Evolutionary conservation across 2,113 vertebrate genomes (phyloP), one percentile per base, ranked within the genome.

Genomic region (Hippolais icterina): DNA sequence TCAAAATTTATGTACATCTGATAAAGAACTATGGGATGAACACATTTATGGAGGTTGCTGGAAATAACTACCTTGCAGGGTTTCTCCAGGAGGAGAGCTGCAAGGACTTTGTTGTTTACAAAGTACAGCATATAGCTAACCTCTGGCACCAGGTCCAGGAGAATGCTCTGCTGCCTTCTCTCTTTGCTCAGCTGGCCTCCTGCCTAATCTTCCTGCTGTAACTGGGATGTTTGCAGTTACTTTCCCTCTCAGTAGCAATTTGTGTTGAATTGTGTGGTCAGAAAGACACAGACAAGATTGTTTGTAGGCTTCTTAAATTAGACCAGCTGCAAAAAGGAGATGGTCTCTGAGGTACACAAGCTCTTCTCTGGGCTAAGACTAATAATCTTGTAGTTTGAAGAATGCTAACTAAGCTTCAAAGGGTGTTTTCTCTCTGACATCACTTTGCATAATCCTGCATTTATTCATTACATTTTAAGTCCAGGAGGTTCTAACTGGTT

Each of bases 141-240:
- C 59, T 44, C 46, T 66, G 54, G 54, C 68, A 72, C 41, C 20
- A 5, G 52, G 50, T 77, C 66, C 1, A 3, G 33, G 78, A 78
- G 59, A 42, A 35, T 50, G 28, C 5, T 84, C 63, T 3, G 6
- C 29, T 54, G 52, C 49, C 33, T 44, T 44, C 71, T 94, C 74
- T 96, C 95, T 97, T 96, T 95, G 90, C 93, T 96, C 93, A 96
- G 92, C 87, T 96, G 94, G 53, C 44, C 64, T 65, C 39, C 53
- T 72, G 70, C 75, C 89, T 89, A 52, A 90, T 84, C 81, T 87
- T 41, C 80, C 75, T 65, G 63, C 61, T 64, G 11, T 54, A 63
- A 22, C 69, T 28, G 80, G 79, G 78, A 46, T 90, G 60, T 94
- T 96, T 94, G 83, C 37, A 47, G 47, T 56, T 69, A 50, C 81